Evolutionary conservation across 2,113 vertebrate species (phyloP).

Genomic region (Empidonax alnorum): DNA sequence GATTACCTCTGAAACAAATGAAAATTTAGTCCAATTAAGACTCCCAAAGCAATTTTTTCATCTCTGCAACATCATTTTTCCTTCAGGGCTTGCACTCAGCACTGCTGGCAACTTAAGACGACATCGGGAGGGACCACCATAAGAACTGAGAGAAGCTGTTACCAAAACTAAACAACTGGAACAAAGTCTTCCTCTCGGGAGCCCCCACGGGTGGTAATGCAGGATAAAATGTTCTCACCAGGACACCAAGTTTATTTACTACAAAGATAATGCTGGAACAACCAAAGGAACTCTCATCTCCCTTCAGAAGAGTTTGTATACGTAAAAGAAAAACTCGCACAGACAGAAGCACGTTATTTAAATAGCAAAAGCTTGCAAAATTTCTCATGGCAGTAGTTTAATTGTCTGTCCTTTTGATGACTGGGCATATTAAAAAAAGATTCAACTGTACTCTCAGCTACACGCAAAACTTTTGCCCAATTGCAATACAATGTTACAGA

Average conservation of each 20-base stretch:
- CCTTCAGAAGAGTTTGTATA: background rate
- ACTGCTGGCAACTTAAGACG: background rate
- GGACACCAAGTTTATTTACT: background rate
- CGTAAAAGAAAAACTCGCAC: background rate
- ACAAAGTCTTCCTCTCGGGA: background rate
- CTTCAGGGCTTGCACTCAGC: background rate
- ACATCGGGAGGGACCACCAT: background rate
- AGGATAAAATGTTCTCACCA: background rate
- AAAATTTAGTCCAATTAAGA: background rate
- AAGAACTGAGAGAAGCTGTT: background rate
- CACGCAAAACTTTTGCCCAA: background rate
- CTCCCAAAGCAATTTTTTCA: background rate
- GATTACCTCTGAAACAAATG: slow-evolving; percentile 88
- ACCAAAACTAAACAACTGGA: background rate
- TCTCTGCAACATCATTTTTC: background rate
- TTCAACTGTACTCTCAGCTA: background rate
- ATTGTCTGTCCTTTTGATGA: background rate
- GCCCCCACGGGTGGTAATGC: rapidly evolving
- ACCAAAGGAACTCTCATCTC: background rate
- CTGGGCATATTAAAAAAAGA: background rate
- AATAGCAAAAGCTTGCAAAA: background rate
- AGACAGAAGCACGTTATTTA: background rate
- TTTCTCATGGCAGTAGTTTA: background rate
- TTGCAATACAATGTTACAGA: background rate
- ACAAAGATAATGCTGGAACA: background rate